Conservation (phyloP, 2,113 vertebrate genomes). For the Dolichotis patagonum region DNA sequence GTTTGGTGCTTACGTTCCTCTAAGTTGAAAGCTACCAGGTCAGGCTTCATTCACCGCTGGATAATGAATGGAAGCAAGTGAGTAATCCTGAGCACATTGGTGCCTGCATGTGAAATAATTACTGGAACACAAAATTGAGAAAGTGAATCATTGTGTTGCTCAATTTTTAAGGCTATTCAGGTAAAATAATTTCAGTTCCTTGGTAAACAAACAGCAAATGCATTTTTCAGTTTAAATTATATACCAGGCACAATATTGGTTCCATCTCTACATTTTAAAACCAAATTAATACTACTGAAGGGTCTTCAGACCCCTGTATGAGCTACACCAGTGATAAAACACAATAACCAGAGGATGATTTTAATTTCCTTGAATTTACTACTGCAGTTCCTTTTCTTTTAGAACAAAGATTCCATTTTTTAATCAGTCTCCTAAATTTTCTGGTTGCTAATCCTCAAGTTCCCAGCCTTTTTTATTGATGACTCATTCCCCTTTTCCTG, state of each 20-base stretch:
- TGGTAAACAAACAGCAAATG: background rate
- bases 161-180: background rate
- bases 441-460: background rate
- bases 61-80: background rate
- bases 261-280: background rate
- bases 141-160: background rate
- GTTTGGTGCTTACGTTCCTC: background rate
- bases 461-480: background rate
- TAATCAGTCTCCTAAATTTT: background rate
- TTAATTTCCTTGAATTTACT: background rate
- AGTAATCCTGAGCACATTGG: conserved; percentile 16
- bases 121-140: background rate
- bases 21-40: conserved; percentile 6
- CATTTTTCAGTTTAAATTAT: background rate
- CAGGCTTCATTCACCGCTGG: background rate
- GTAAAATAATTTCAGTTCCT: background rate
- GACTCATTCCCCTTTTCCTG: background rate
- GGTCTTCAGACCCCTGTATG: background rate
- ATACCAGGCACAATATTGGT: background rate
- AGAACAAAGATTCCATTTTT: background rate
- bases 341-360: background rate
- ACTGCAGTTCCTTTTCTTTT: background rate
- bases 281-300: background rate
- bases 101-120: background rate
- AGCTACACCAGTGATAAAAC: background rate